Evolutionary conservation across 2,113 vertebrate species (phyloP).

Genomic region (Salminus brasiliensis): DNA sequence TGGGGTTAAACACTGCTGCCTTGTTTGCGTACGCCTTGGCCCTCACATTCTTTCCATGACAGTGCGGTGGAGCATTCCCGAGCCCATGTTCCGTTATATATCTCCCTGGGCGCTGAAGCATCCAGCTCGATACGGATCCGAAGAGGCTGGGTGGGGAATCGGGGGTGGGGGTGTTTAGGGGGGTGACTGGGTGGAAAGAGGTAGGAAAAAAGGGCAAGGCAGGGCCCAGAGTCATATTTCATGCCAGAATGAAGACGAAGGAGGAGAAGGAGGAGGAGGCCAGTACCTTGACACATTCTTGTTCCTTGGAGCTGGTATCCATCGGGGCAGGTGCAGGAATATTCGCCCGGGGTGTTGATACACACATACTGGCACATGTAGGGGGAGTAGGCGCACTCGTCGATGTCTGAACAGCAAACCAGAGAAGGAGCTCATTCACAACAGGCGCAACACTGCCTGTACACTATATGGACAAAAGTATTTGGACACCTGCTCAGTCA

Average conservation of each 20-base stretch:
- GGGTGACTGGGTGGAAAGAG: constrained; percentile 18
- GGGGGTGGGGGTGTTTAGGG: no score
- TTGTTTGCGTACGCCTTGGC: constrained; percentile 56
- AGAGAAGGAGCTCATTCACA: background rate
- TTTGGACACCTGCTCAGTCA: no score
- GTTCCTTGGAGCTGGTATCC: constrained; percentile 85
- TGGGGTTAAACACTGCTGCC: constrained; percentile 51
- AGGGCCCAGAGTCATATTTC: constrained; percentile 34
- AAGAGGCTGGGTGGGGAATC: constrained; percentile 23
- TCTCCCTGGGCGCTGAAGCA: constrained; percentile 41
- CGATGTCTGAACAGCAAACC: constrained; percentile 82
- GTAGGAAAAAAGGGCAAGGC: background rate
- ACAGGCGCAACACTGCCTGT: no score
- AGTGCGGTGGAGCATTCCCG: constrained; percentile 49
- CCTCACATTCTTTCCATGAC: constrained; percentile 67
- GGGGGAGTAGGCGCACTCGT: constrained; percentile 85
- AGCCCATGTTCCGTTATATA: constrained; percentile 57
- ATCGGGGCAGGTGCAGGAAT: constrained; percentile 84
- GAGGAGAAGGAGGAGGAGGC: background rate
- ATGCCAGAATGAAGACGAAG: background rate
- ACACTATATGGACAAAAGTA: no score
- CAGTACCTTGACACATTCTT: constrained; percentile 85
- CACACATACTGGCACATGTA: constrained; percentile 87
- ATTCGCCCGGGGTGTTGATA: constrained; percentile 84
- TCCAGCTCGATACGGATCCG: constrained; percentile 26